Conservation (phyloP, 2,888 invertebrate species). For the Julus scandinavius region DNA sequence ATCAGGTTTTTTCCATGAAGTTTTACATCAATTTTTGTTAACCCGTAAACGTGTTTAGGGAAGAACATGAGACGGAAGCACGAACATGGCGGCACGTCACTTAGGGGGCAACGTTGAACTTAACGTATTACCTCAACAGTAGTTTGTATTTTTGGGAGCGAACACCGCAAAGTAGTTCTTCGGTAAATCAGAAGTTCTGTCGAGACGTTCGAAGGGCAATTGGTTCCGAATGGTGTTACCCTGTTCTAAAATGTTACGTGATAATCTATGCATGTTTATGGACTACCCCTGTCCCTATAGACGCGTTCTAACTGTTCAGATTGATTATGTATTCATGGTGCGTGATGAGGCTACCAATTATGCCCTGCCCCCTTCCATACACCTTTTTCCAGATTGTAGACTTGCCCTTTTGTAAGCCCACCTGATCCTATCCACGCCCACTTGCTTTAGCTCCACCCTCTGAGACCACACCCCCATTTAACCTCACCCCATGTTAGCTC, state of each 20-base stretch:
- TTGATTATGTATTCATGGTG: constrained; percentile 5
- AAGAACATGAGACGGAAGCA: background rate
- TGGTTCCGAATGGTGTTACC: background rate
- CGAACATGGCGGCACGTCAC: background rate
- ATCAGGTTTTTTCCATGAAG: constrained; percentile 7
- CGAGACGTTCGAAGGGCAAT: background rate
- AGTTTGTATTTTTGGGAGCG: background rate
- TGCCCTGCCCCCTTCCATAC: background rate
- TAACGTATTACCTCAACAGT: constrained; percentile 15
- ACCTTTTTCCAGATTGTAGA: background rate
- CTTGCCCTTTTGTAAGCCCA: background rate
- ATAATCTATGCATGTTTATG: constrained; percentile 37
- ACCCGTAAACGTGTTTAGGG: constrained; percentile 22
- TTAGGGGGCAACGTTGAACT: constrained; percentile 7
- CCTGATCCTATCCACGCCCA: too few relatives aligned
- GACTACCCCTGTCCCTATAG: constrained; percentile 15
- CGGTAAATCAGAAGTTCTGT: background rate
- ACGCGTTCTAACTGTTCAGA: constrained; percentile 12
- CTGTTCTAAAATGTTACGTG: background rate
- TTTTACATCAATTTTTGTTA: constrained; percentile 4
- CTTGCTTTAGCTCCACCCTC: background rate
- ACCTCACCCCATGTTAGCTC: background rate
- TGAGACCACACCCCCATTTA: too few relatives aligned
- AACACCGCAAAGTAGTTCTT: background rate
- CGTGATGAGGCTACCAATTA: background rate